These are phyloP conservation scores for Streptopelia turtur DNA, from an alignment of 2,797 vertebrate genomes.

Conservation along the genomic window DNA sequence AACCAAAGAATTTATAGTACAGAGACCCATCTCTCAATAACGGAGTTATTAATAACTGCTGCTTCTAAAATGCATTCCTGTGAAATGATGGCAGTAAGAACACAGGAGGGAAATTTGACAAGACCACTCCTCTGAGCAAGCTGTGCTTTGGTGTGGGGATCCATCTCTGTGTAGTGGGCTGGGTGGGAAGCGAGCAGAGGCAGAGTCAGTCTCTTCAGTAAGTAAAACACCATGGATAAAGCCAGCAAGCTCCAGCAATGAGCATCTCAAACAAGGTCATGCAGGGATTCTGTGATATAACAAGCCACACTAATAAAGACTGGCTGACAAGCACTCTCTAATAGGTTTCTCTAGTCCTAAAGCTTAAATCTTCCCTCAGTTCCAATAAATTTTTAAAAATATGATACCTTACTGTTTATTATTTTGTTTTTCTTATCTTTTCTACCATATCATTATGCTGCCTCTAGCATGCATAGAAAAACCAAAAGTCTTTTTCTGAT, in stretches of 20 bases:
- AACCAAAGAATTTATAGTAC: not conserved
- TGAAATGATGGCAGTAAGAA: not conserved
- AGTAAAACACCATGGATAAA: not conserved
- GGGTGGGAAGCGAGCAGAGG: not conserved
- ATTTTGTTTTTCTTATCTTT: slow-evolving; percentile 19
- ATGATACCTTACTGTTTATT: not conserved
- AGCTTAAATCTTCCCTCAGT: not conserved
- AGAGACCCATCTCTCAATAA: not conserved
- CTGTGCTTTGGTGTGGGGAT: not conserved
- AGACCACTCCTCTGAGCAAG: not conserved
- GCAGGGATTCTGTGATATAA: not conserved
- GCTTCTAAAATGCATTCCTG: not conserved
- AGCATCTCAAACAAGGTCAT: not conserved
- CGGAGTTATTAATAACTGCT: not conserved
- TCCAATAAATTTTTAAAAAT: not conserved
- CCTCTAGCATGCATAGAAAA: not conserved
- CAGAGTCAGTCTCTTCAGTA: not conserved
- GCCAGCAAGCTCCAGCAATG: not conserved
- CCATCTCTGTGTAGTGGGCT: not conserved
- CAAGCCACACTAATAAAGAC: not conserved
- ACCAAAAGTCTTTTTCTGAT: not conserved
- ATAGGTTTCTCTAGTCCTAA: not conserved
- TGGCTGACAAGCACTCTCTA: not conserved
- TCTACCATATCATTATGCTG: not conserved
- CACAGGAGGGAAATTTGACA: not conserved